phyloP scores from a whole-genome alignment of 2,888 invertebrate genomes.

The Mycalesis mineus region DNA sequence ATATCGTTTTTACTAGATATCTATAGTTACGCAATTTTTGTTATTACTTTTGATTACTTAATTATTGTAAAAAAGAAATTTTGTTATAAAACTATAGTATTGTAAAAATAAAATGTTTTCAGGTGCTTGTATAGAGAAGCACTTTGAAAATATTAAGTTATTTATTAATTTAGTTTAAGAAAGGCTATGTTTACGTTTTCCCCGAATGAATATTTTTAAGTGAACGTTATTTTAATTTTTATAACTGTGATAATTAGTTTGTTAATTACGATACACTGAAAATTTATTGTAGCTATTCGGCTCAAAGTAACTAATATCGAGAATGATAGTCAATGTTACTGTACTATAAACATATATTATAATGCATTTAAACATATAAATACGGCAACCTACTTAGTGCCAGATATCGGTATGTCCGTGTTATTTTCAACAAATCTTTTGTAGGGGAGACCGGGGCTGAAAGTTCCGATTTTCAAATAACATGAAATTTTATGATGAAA shows the following conservation, averaged over 20 bases:
- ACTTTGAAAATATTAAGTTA: constrained; percentile 66
- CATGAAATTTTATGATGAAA: no score
- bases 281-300: constrained; percentile 15
- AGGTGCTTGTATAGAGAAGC: constrained; percentile 48
- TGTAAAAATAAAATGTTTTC: constrained; percentile 55
- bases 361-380: not conserved
- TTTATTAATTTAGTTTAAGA: constrained; percentile 72
- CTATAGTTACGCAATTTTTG: constrained; percentile 37
- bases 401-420: not conserved
- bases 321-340: not conserved
- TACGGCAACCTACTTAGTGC: not conserved
- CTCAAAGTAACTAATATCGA: constrained; percentile 8
- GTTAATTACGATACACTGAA: constrained; percentile 37
- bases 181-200: constrained; percentile 69
- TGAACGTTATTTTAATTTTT: constrained; percentile 68
- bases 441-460: no score
- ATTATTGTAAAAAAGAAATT: constrained; percentile 59
- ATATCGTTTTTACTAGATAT: constrained; percentile 57
- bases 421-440: not conserved
- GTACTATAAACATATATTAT: not conserved
- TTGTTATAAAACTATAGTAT: constrained; percentile 56
- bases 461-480: no score
- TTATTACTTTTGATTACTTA: constrained; percentile 57
- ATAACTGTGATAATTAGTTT: constrained; percentile 76
- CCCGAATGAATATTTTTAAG: constrained; percentile 50